Base-by-base conservation (phyloP, 2,888 invertebrate genomes). In the Dicranocentrus wangi region DNA sequence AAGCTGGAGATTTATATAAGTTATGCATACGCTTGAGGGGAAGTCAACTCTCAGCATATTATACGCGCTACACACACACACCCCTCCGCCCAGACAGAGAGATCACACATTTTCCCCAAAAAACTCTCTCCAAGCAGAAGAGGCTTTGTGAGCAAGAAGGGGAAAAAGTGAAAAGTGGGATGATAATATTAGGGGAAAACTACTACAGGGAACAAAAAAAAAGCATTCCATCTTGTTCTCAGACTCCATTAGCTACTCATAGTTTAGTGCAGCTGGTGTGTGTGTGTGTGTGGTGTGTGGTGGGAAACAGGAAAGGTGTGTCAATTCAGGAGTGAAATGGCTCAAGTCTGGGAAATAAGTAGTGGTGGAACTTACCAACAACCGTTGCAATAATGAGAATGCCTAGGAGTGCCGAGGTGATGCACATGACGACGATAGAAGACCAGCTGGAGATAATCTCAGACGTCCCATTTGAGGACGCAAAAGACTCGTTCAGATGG, bases 371-470 rank as follows among this genome's bases (percentile, higher is more conserved):
- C 10, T 94, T 90, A 93, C 98, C 98, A 88, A 98, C 93, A 89
- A 98, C 94, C 87, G 97, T 98, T 88, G 95, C 93, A 87, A 98
- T 92, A 88, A 98, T 98, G 91, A 98, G 94, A 87, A 96, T 91
- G 71, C 95, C 95, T 82, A 96, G 92, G 86, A 95, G 91, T 87
- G 94, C 92, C 84, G 95, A 94, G 86, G 94, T 93, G 87, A 93
- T 92, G 86, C 82, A 82, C 85, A 86, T 86, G 60, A 85, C 39
- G 43, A 82, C 82, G 32, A 85, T 80, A 17, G 85, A 81, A 21
- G 82, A 82, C 85, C 85, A 85, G 60, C 65, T 83, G 69, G 82
- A 53, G 19, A 65, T 43, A 73, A 82, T 82, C 70, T 80, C 83
- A 23, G 80, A 25, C 27, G 79, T 83, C 21, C 78, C 70, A 68